A percentile compares a stretch with the other conserved stretches of the same genome.
Evolutionary conservation across 2,888 invertebrate genomes (phyloP).

Genomic region (Plagodis pulveraria): DNA sequence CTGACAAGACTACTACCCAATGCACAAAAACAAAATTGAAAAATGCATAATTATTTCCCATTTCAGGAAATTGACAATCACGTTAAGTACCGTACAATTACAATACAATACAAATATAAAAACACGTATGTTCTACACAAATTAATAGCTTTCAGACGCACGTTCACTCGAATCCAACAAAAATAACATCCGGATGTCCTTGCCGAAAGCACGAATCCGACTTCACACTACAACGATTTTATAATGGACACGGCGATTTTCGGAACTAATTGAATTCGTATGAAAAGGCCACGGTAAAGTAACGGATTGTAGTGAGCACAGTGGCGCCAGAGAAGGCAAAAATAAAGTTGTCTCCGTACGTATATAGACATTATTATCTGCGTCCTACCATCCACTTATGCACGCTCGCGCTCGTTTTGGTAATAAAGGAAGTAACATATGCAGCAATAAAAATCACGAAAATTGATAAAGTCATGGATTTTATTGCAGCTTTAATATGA

Average conservation of each 20-base stretch:
- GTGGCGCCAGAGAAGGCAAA: slow-evolving; percentile 7
- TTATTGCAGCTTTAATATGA: background rate
- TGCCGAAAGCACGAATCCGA: slow-evolving; percentile 45
- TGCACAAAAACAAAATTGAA: background rate
- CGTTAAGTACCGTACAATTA: slow-evolving; percentile 3
- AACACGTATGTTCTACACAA: slow-evolving; percentile 20
- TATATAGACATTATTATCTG: background rate
- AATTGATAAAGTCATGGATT: slow-evolving; percentile 10
- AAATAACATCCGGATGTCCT: slow-evolving; percentile 52
- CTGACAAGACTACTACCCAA: no score
- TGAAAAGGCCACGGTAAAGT: background rate
- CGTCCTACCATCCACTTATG: slow-evolving; percentile 2
- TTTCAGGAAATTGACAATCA: slow-evolving; percentile 21
- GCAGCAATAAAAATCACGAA: slow-evolving; percentile 25
- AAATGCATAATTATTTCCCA: background rate
- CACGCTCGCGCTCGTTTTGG: slow-evolving; percentile 14
- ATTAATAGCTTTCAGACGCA: slow-evolving; percentile 23
- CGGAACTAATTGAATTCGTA: slow-evolving; percentile 9
- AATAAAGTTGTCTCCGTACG: slow-evolving; percentile 1
- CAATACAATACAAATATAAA: no score
- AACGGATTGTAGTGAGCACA: background rate
- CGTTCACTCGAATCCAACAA: slow-evolving; percentile 32
- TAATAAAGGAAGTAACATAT: slow-evolving; percentile 29
- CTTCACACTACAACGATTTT: slow-evolving; percentile 18
- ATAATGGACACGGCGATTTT: slow-evolving; percentile 6